These are phyloP conservation scores for Aphidius ervi DNA, from an alignment of 1,140 invertebrate species.

Conservation along the genomic window DNA sequence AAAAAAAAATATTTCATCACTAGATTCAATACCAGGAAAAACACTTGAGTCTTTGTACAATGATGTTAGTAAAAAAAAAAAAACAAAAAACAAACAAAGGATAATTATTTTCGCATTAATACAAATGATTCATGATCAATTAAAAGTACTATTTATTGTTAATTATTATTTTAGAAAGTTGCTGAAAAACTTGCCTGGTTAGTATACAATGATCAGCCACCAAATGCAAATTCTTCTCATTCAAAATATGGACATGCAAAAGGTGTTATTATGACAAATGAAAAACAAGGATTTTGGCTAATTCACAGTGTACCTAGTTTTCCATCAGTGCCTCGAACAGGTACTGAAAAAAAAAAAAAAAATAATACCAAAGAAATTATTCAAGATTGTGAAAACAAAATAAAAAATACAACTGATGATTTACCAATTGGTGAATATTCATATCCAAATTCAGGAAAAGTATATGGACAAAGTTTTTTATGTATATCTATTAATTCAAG, in stretches of 20 bases:
- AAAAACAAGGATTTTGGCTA: conserved; percentile 76
- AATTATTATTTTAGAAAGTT: conserved; percentile 28
- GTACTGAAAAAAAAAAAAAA: conserved; percentile 25
- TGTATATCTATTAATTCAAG: conserved; percentile 70
- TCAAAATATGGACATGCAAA: conserved; percentile 74
- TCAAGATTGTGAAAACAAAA: conserved; percentile 1
- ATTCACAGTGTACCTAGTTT: conserved; percentile 88
- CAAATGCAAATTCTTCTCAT: conserved; percentile 55
- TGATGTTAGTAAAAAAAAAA: conserved; percentile 40
- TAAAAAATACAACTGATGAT: conserved; percentile 11
- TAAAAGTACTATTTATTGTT: background rate
- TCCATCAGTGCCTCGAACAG: conserved; percentile 57
- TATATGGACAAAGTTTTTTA: conserved; percentile 82
- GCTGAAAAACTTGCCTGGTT: conserved; percentile 55
- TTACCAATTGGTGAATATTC: conserved; percentile 55
- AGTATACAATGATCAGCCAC: conserved; percentile 82
- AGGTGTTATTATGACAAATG: conserved; percentile 73
- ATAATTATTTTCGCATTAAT: conserved; percentile 13
- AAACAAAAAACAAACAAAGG: conserved; percentile 9
- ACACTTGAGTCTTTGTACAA: conserved; percentile 68
- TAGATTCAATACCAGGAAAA: conserved; percentile 68
- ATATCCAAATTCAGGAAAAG: conserved; percentile 69
- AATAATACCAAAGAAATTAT: conserved; percentile 17
- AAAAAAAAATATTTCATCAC: conserved; percentile 60
- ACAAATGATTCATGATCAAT: background rate